Evolutionary conservation across 2,888 invertebrate genomes (phyloP), one percentile per base, ranked within the genome.

Genomic region (Lycia hirtaria): DNA sequence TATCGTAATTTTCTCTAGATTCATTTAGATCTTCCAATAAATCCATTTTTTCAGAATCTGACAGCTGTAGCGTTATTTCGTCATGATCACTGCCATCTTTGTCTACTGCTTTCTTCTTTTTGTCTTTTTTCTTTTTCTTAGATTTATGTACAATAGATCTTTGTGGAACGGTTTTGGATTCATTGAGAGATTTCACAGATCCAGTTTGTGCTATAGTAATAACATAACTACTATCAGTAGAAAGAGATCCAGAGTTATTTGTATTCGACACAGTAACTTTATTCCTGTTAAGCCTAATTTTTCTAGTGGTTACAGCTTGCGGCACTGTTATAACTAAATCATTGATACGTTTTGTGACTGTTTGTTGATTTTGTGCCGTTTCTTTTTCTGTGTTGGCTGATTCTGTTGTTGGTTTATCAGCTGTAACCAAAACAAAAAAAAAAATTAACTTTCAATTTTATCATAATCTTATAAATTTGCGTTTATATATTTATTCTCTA

Each of bases 21-120:
- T 81, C 74, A 32, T 88, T 87, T 12, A 89, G 75, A 74, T 88
- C 83, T 69, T 92, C 92, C 26, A 92, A 63, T 5, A 92, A 69
- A 75, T 92, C 92, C 87, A 92, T 88, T 67, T 92, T 92, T 58
- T 92, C 91, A 1, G 88, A 76, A 72, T 92, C 91, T 0, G 93
- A 93, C 12, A 92, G 59, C 52, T 93, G 87, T 0, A 92, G 62
- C 1, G 84, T 90, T 26, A 92, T 90, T 67, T 92, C 92, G 62
- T 92, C 92, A 3, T 87, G 83, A 62, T 92, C 89, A 30, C 85
- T 83, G 10, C 60, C 64, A 1, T 82, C 85, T 45, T 84, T 81
- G 61, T 84, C 81, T 0, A 73, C 75, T 9, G 60, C 58, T 15
- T 67, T 71, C 47, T 79, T 80, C 52, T 78, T 80, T 59, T 73